Evolutionary conservation across 2,888 invertebrate species (phyloP).

Genomic region (Platypus cylindrus): DNA sequence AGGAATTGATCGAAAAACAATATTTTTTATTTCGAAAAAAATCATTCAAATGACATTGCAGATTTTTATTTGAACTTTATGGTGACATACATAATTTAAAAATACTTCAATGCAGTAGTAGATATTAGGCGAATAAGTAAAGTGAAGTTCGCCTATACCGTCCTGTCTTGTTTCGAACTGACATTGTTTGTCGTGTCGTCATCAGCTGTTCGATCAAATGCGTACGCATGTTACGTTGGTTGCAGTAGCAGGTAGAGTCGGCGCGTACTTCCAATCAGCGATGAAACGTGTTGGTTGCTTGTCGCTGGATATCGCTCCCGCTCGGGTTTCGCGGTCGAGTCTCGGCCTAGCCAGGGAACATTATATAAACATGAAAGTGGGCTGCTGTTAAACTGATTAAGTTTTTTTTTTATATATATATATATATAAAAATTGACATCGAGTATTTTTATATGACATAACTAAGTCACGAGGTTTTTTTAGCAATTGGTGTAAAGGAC

Average conservation of each 20-base stretch:
- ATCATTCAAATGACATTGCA: too few relatives aligned
- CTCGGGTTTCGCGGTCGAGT: conserved; percentile 23
- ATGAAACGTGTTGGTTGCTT: neutral
- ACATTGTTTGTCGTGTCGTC: too few relatives aligned
- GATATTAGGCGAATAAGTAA: too few relatives aligned
- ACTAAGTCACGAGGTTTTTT: conserved; percentile 23
- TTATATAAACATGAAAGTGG: conserved; percentile 31
- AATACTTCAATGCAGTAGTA: too few relatives aligned
- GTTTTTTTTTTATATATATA: conserved; percentile 20
- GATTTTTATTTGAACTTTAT: too few relatives aligned
- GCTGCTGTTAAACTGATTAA: conserved; percentile 32
- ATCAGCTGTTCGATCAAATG: conserved; percentile 29
- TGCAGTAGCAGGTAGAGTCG: conserved; percentile 8
- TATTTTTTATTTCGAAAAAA: too few relatives aligned
- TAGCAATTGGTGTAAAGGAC: too few relatives aligned
- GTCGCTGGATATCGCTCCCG: neutral
- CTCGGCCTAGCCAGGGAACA: conserved; percentile 22
- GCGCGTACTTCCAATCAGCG: too few relatives aligned
- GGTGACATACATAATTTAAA: too few relatives aligned
- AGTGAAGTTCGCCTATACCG: too few relatives aligned
- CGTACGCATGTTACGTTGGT: conserved; percentile 21
- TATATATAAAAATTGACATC: conserved; percentile 14
- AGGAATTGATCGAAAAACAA: too few relatives aligned
- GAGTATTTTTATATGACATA: conserved; percentile 29
- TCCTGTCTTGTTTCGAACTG: too few relatives aligned